Evolutionary conservation across 2,113 vertebrate species (phyloP), one percentile per base, ranked within the genome.

Genomic region (Hyperoodon ampullatus): DNA sequence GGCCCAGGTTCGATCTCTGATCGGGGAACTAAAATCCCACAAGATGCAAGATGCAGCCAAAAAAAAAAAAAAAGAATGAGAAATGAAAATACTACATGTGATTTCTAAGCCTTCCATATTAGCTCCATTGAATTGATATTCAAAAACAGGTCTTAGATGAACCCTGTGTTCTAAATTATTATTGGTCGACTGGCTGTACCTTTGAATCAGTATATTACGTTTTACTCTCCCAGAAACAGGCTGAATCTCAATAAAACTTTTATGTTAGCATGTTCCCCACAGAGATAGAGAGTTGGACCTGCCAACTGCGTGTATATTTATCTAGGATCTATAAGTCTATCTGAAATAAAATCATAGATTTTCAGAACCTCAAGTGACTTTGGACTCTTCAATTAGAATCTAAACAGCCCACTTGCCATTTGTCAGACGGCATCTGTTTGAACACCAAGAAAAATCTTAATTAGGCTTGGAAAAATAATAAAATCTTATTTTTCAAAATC

Each of bases 221-320:
- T 92, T 95, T 85, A 84, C 47, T 87, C 78, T 93, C 55, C 61
- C 30, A 94, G 72, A 68, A 94, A 96, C 18, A 96, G 70, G 74
- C 60, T 86, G 55, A 61, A 91, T 95, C 97, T 96, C 82, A 93
- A 91, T 72, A 83, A 85, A 85, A 39, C 71, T 93, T 96, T 96
- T 60, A 83, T 88, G 90, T 74, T 88, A 84, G 35, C 5, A 30
- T 75, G 28, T 58, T 98, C 39, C 47, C 70, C 74, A 74, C 1
- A 78, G 88, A 88, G 71, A 55, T 44, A 75, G 80, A 90, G 74
- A 88, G 60, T 60, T 65, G 33, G 63, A 75, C 85, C 53, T 94
- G 87, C 68, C 90, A 88, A 68, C 13, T 47, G 6, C 19, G 6
- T 94, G 50, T 81, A 50, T 82, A 70, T 88, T 88, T 86, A 88